Evolutionary conservation across 1,140 invertebrate species (phyloP).

Genomic region (Tetraneura akinire): DNA sequence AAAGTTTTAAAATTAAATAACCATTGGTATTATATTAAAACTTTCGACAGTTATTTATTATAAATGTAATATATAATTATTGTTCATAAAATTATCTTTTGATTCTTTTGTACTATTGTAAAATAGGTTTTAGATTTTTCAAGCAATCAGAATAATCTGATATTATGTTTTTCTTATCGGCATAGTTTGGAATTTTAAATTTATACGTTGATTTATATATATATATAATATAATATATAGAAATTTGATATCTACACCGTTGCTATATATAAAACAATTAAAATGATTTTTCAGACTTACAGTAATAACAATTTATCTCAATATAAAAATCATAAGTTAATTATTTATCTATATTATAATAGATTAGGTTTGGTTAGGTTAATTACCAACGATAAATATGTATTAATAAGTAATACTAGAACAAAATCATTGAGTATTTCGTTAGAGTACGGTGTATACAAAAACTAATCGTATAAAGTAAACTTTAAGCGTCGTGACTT

Average conservation of each 20-base stretch:
- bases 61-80: not conserved
- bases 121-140: not conserved
- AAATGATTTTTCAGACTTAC: not conserved
- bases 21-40: no score
- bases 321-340: not conserved
- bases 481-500: conserved; percentile 7
- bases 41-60: no score
- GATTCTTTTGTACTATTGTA: not conserved
- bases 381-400: no score
- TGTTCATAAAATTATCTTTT: not conserved
- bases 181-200: not conserved
- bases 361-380: no score
- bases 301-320: not conserved
- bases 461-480: conserved; percentile 11
- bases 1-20: no score
- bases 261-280: not conserved
- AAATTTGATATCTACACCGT: no score
- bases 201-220: no score
- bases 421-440: not conserved
- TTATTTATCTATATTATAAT: no score
- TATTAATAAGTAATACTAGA: no score
- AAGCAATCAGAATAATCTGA: no score
- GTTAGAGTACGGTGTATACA: not conserved
- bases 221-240: no score
- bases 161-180: not conserved